A percentile compares a stretch with the other conserved stretches of the same genome.
Conservation (phyloP, 2,888 invertebrate genomes). For the Calameuta filiformis region DNA sequence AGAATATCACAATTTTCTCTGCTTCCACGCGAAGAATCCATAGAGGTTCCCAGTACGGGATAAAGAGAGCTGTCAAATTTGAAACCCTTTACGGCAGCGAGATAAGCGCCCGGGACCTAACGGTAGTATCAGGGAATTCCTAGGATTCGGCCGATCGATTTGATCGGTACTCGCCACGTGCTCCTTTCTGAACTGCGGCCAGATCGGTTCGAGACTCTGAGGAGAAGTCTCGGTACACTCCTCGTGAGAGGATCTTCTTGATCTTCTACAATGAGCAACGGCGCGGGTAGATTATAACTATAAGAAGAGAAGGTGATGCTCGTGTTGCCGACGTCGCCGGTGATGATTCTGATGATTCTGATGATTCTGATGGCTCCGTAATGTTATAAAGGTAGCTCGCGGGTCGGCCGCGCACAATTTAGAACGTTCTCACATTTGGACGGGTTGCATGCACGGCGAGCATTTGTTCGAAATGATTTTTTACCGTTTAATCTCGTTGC, state of each 20-base stretch:
- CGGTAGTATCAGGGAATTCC: neutral
- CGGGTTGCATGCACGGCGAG: constrained; percentile 12
- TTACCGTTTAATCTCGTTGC: constrained; percentile 27
- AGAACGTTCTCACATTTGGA: constrained; percentile 16
- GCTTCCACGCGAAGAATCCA: neutral
- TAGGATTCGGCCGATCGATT: neutral
- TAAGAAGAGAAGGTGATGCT: neutral
- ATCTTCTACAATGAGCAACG: neutral
- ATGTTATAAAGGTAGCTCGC: neutral
- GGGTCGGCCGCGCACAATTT: constrained; percentile 14
- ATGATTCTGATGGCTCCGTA: too few relatives aligned
- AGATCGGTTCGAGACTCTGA: neutral
- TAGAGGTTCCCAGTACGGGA: neutral
- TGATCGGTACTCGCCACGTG: neutral
- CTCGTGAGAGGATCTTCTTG: neutral
- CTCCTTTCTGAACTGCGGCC: neutral
- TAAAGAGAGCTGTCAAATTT: neutral
- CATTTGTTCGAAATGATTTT: constrained; percentile 18
- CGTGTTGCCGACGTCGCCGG: neutral
- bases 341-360: neutral
- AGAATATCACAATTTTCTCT: constrained; percentile 20
- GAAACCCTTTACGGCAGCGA: neutral
- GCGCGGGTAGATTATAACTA: neutral
- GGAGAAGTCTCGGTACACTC: neutral
- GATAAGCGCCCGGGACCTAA: neutral